phyloP scores from a whole-genome alignment of 2,113 vertebrate species.

The Micronisus gabar region DNA sequence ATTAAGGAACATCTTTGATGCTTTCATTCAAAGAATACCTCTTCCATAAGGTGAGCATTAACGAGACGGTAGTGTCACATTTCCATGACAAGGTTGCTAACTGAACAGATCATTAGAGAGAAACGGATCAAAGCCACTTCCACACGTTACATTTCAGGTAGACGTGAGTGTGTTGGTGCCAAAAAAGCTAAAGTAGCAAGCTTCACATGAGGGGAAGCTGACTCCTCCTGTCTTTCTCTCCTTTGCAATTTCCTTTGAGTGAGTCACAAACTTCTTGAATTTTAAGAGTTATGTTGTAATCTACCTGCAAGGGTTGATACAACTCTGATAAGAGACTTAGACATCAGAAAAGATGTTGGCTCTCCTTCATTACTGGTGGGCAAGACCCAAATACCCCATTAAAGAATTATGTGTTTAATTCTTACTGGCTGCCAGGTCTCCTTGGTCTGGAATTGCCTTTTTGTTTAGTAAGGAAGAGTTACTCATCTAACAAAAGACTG shows the following conservation, averaged over 20 bases:
- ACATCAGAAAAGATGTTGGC: not conserved
- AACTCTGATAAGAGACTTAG: not conserved
- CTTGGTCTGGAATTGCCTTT: not conserved
- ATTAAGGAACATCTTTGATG: not conserved
- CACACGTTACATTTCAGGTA: not conserved
- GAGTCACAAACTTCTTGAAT: not conserved
- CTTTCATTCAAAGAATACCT: not conserved
- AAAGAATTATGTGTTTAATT: not conserved
- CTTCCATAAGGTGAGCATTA: not conserved
- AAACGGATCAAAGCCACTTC: conserved; percentile 19
- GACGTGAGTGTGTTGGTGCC: not conserved
- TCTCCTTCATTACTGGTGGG: not conserved
- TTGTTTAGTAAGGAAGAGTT: not conserved
- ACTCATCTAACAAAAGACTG: not conserved
- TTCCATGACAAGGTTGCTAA: not conserved
- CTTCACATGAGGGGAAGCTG: not conserved
- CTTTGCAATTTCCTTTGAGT: not conserved
- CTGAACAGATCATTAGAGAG: conserved; percentile 36
- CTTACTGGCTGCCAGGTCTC: not conserved
- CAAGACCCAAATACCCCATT: not conserved
- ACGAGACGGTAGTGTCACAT: not conserved
- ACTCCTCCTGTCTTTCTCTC: not conserved
- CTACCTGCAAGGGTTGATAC: not conserved
- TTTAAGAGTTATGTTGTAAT: not conserved
- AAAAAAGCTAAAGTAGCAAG: not conserved